These are phyloP conservation scores for Coilia nasus DNA, from an alignment of 2,797 vertebrate species.

Conservation along the genomic window DNA sequence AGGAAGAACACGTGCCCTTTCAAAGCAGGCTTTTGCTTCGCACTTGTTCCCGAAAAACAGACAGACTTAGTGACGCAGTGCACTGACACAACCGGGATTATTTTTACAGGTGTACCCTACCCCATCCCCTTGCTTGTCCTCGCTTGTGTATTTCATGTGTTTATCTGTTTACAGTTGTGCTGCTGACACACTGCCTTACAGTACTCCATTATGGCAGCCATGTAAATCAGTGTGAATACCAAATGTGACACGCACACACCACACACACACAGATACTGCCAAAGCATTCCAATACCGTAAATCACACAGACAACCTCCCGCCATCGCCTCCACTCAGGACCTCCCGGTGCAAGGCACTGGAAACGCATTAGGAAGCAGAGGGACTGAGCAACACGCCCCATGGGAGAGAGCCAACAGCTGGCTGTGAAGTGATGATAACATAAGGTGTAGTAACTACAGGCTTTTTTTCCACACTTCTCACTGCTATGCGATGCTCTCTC, in stretches of 20 bases:
- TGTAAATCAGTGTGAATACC: not conserved
- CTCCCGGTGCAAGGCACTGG: not conserved
- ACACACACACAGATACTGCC: no score
- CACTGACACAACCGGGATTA: no score
- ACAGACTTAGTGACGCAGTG: no score
- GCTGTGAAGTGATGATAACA: not conserved
- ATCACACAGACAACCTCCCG: no score
- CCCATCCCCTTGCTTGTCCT: not conserved
- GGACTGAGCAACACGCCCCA: not conserved
- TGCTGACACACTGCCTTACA: constrained; percentile 1
- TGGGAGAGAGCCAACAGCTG: not conserved
- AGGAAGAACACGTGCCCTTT: no score
- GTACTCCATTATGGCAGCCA: not conserved
- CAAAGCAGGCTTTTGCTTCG: no score
- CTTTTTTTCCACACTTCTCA: not conserved
- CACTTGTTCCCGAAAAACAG: no score
- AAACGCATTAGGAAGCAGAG: not conserved
- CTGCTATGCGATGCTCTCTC: not conserved
- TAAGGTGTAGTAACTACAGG: not conserved
- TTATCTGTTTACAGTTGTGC: constrained; percentile 7
- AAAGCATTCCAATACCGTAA: no score
- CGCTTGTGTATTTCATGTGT: not conserved
- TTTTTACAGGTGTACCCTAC: no score
- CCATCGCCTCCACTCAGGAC: not conserved
- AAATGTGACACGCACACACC: no score